phyloP scores from a whole-genome alignment of 2,113 vertebrate species.

The Hippocampus barbouri region DNA sequence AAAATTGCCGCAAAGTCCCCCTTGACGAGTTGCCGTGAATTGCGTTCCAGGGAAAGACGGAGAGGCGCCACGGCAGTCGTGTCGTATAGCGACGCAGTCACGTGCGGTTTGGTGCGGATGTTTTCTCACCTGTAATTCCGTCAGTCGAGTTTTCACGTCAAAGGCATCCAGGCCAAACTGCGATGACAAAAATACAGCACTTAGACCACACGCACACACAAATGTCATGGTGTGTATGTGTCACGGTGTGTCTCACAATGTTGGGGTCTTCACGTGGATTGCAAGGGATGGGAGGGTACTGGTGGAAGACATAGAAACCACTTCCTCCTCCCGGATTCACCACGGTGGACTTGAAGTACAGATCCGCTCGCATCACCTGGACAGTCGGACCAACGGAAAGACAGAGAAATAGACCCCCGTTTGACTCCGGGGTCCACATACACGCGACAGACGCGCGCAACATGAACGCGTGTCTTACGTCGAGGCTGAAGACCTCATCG shows the following conservation, averaged over 20 bases:
- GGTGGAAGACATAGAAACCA: slow-evolving; percentile 54
- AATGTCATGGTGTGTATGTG: not conserved
- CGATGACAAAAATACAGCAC: slow-evolving; percentile 9
- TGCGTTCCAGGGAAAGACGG: too few species aligned
- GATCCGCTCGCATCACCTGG: accelerated
- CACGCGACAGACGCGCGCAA: not conserved
- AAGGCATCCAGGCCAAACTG: slow-evolving; percentile 29
- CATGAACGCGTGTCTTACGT: slow-evolving; percentile 50
- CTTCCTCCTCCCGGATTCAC: slow-evolving; percentile 33
- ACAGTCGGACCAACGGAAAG: not conserved
- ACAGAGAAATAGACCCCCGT: too few species aligned
- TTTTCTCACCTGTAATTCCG: not conserved
- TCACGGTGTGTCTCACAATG: slow-evolving; percentile 22
- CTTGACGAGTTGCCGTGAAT: too few species aligned
- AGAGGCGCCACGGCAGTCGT: too few species aligned
- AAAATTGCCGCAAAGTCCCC: too few species aligned
- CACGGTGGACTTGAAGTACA: not conserved
- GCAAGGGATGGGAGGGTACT: slow-evolving; percentile 38
- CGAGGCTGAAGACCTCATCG: slow-evolving; percentile 56
- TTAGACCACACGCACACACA: too few species aligned
- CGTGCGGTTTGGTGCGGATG: not conserved
- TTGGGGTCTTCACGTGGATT: not conserved
- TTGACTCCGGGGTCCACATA: too few species aligned
- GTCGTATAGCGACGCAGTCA: too few species aligned
- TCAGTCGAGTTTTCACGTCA: not conserved